Percentiles rank a stretch among this genome's conserved stretches.
Conservation (phyloP, 2,888 invertebrate genomes). For the Nomada fucata region DNA sequence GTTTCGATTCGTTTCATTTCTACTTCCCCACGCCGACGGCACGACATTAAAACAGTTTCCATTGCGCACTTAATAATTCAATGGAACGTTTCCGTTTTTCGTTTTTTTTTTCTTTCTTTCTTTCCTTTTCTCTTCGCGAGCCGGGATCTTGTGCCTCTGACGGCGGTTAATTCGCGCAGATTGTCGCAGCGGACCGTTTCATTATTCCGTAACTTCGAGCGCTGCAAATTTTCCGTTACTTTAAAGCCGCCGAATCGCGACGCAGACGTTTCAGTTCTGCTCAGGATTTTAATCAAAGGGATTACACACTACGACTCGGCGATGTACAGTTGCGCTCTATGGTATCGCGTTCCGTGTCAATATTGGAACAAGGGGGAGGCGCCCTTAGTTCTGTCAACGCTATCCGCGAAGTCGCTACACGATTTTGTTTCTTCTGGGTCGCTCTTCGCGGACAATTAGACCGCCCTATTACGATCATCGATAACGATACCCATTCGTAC, state of each 20-base stretch:
- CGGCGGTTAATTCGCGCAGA: slow-evolving; percentile 35
- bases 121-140: neutral
- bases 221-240: neutral
- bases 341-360: too few relatives aligned
- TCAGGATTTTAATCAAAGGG: slow-evolving; percentile 19
- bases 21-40: neutral
- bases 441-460: slow-evolving; percentile 6
- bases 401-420: neutral
- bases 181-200: slow-evolving; percentile 18
- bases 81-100: neutral
- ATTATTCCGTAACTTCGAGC: slow-evolving; percentile 7
- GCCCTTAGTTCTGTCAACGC: neutral
- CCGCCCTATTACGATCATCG: slow-evolving; percentile 13
- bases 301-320: neutral
- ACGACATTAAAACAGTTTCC: neutral
- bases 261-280: neutral
- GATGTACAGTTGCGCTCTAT: neutral
- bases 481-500: slow-evolving; percentile 41
- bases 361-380: too few relatives aligned
- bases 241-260: neutral
- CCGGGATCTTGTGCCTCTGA: neutral
- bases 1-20: slow-evolving; percentile 7
- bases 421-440: neutral
- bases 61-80: slow-evolving; percentile 25
- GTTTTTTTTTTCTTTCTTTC: neutral